Evolutionary conservation across 2,797 vertebrate species (phyloP).

Genomic region (Acanthurus leucopareius): DNA sequence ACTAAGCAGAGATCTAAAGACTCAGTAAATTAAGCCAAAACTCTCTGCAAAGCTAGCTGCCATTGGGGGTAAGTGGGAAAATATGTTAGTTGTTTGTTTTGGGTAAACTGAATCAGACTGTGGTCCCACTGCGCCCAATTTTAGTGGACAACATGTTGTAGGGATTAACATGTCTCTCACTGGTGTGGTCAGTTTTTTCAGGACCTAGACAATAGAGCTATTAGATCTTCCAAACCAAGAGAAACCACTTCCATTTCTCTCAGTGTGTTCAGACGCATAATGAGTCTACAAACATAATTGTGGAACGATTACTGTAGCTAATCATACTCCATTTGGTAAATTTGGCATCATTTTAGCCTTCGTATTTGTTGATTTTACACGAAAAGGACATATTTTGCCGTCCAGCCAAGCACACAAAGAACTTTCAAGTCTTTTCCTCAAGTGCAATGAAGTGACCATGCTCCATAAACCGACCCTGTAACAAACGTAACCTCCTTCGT

Average conservation of each 20-base stretch:
- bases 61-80: conserved; percentile 31
- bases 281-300: conserved; percentile 60
- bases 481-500: conserved; percentile 52
- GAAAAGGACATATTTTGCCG: conserved; percentile 26
- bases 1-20: conserved; percentile 27
- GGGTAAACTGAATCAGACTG: conserved; percentile 42
- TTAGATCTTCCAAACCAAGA: conserved; percentile 54
- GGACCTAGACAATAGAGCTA: conserved; percentile 58
- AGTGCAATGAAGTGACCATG: conserved; percentile 41
- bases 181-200: conserved; percentile 38
- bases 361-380: conserved; percentile 41
- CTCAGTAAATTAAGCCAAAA: conserved; percentile 16
- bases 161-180: conserved; percentile 46
- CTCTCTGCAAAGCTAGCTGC: conserved; percentile 19
- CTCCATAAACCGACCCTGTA: conserved; percentile 33
- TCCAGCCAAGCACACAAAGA: conserved; percentile 15
- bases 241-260: conserved; percentile 48
- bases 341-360: conserved; percentile 37
- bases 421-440: conserved; percentile 26
- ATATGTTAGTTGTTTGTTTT: conserved; percentile 57
- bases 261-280: conserved; percentile 56
- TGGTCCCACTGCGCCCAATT: conserved; percentile 39
- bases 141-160: conserved; percentile 55
- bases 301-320: conserved; percentile 56
- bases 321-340: conserved; percentile 53